Base-by-base conservation (phyloP, 2,888 invertebrate species). In the Himalopsyche kuldschensis region DNA sequence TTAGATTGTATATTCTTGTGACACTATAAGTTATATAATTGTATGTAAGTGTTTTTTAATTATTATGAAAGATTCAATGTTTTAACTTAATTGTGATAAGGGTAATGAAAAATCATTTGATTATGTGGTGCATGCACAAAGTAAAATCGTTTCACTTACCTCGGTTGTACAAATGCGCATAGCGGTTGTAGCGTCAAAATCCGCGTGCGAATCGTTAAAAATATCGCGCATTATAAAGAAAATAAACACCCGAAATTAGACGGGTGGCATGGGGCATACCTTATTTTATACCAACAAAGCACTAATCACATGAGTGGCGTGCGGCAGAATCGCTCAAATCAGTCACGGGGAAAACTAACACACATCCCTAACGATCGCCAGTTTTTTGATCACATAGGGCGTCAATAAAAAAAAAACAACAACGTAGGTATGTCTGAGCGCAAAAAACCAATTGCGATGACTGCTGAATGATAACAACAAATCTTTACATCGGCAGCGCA, bases 161-260 rank as follows among this genome's bases (percentile, higher is more conserved):
- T 83, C 80, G 27, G 76, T 3, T 47, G 76, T 55, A 78, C 80
- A 78, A 80, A 55, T 69, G 83, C 80, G 80, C 83, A 77, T 75
- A 76, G 30, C 76, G 79, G 47, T 76, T 79, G 35, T 17, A 63
- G 63, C 31, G 47, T 46, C 80, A 30, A 75, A 47, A 20, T 46
- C 47, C 75, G 75, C 75, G 75, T 47, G 41, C 75, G 80, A 75
- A 69, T 69, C 69, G 75, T 30, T 75, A 46, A 75, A 75, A 31
- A 30, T 75, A 75, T 80, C 80, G 30, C 46, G 80, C 80, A 80
- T 80, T 46, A 75, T 80, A 80, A 75, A 47, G 69, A 80, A 75
- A 47, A 76, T 80, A 80, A 80, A 80, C 80, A 80, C 80, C 30
- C 69, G 69, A 69, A 69, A 69, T 30, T 30, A 69, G 69, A 69